Evolutionary conservation across 2,888 invertebrate species (phyloP).

Genomic region (Hirtodrosophila duncani): DNA sequence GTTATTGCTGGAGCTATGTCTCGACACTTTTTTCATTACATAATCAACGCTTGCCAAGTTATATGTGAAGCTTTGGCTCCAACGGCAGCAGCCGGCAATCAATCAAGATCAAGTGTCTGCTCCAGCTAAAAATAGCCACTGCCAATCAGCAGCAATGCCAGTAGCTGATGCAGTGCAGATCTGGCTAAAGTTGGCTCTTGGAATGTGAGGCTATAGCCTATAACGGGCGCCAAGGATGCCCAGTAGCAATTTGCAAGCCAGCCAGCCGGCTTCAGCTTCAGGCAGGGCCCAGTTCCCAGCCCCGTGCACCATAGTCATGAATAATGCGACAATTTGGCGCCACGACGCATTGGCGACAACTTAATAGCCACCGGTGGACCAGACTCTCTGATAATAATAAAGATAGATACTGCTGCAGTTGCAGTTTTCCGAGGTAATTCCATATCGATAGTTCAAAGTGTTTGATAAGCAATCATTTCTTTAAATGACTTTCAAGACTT

Average conservation of each 20-base stretch:
- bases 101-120: constrained; percentile 64
- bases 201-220: no score
- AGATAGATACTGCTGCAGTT: not conserved
- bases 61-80: no score
- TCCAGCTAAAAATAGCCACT: constrained; percentile 61
- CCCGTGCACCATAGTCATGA: no score
- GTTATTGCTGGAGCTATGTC: no score
- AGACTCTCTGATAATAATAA: constrained; percentile 2
- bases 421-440: no score
- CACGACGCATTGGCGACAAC: constrained; percentile 67
- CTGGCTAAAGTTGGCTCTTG: no score
- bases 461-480: no score
- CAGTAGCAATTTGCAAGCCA: constrained; percentile 56
- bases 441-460: no score
- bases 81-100: constrained; percentile 53
- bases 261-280: constrained; percentile 14
- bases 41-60: no score
- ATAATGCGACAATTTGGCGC: constrained; percentile 63
- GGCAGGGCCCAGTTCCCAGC: constrained; percentile 59
- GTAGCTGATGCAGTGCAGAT: constrained; percentile 9
- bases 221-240: constrained; percentile 72
- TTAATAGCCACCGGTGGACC: constrained; percentile 59
- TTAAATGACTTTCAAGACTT: no score
- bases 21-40: no score
- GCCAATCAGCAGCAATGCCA: constrained; percentile 59